Evolutionary conservation across 1,140 invertebrate species (phyloP), one percentile per base, ranked within the genome.

Genomic region (Hyles vespertilio): DNA sequence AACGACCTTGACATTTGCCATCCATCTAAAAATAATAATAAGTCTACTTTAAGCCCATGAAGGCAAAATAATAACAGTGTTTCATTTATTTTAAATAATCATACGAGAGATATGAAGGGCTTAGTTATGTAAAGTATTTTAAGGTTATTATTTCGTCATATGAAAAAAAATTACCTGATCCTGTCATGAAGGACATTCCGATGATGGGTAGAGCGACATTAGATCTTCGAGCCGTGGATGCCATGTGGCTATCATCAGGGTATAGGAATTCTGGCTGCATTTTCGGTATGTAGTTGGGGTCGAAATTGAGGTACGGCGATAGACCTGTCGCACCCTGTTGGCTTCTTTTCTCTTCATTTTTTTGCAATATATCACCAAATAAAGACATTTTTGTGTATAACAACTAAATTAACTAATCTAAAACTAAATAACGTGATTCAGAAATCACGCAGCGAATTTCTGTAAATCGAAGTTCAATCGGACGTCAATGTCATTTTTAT

Each of bases 261-360:
- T 98, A 97, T 72, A 99, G 96, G 74, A 96, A 98, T 90, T 98
- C 96, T 54, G 97, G 96, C 74, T 97, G 95, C 74, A 91, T 92
- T 74, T 93, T 92, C 48, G 94, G 93, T 62, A 98, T 91, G 81
- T 95, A 96, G 36, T 94, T 90, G 34, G 97, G 96, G 86, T 98
- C 96, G 85, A 97, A 96, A 88, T 97, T 98, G 66, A 98, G 91
- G 84, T 98, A 98, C 3, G 97, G 97, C 63, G 96, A 98, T 22
- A 97, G 87, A 10, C 91, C 22, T 22, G 22, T 91, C 32, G 91
- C 74, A 43, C 74, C 65, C 10, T 70, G 64, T 45, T 77, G 77
- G 52, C 63, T 70, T 22, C 62, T 69, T 58, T 85, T 81, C 45
- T 85, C 82, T 52, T 88, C 82, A 77, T 78, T 84, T 65, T 82